Conservation (phyloP, 2,113 vertebrate species). For the Vidua chalybeata region DNA sequence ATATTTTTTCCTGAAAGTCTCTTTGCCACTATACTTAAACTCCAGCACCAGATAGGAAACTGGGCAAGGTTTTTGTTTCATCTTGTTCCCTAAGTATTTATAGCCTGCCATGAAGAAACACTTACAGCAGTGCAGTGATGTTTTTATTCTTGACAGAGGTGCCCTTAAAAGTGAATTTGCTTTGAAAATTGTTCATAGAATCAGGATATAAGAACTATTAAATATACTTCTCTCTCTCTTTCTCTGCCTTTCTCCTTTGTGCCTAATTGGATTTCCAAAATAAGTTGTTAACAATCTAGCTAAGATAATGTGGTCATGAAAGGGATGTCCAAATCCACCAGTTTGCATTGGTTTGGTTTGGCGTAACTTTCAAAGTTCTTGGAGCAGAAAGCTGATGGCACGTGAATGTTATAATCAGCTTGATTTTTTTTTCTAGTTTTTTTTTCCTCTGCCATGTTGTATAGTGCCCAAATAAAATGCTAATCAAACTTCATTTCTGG, state of each 20-base stretch:
- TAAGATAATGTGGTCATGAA: conserved; percentile 87
- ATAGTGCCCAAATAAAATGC: conserved; percentile 72
- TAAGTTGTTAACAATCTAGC: conserved; percentile 84
- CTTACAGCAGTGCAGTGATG: conserved; percentile 30
- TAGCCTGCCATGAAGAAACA: conserved; percentile 51
- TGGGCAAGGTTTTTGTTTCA: conserved; percentile 58
- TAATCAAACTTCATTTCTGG: conserved; percentile 71
- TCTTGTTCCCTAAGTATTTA: conserved; percentile 66
- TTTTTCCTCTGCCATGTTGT: conserved; percentile 78
- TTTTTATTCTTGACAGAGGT: conserved; percentile 69
- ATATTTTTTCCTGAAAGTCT: neutral
- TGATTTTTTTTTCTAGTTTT: conserved; percentile 25
- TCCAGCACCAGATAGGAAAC: conserved; percentile 10
- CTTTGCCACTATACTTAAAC: conserved; percentile 1
- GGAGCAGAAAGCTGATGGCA: conserved; percentile 84
- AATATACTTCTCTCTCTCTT: neutral
- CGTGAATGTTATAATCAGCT: conserved; percentile 82
- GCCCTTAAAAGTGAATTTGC: conserved; percentile 67
- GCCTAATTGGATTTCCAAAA: conserved; percentile 85
- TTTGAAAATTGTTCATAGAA: conserved; percentile 57
- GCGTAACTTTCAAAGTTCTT: conserved; percentile 85
- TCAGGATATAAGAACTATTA: conserved; percentile 51
- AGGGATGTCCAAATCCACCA: conserved; percentile 87
- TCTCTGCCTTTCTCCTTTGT: conserved; percentile 4
- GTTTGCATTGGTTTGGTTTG: conserved; percentile 89